Evolutionary conservation across 2,888 invertebrate genomes (phyloP).

Genomic region (Prenolepis imparis): DNA sequence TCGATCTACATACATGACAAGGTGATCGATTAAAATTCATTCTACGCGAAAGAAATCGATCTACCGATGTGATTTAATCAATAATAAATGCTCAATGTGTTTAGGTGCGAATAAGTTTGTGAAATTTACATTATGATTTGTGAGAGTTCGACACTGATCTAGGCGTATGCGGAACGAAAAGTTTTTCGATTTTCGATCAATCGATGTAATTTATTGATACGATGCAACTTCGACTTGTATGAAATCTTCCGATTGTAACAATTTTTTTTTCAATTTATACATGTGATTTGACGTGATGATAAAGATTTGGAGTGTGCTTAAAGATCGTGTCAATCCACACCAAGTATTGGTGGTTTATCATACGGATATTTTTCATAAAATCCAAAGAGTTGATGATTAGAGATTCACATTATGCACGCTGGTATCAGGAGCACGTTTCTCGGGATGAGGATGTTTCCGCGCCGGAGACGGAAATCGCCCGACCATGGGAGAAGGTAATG

Average conservation of each 20-base stretch:
- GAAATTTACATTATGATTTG: slow-evolving; percentile 25
- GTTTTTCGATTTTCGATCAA: not conserved
- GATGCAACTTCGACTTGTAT: not conserved
- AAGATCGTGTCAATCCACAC: not conserved
- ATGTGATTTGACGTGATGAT: slow-evolving; percentile 9
- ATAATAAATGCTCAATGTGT: slow-evolving; percentile 9
- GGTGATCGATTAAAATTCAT: not conserved
- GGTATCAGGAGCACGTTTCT: slow-evolving; percentile 82
- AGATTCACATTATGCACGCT: slow-evolving; percentile 79
- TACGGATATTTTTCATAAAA: slow-evolving; percentile 9
- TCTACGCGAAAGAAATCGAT: not conserved
- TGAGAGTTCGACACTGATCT: not conserved
- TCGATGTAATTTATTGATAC: not conserved
- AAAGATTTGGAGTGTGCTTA: not conserved
- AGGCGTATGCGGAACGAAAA: not conserved
- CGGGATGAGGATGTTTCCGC: slow-evolving; percentile 72
- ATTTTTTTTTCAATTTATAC: not conserved
- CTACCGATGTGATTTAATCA: not conserved
- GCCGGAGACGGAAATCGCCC: slow-evolving; percentile 54
- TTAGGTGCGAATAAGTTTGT: slow-evolving; percentile 31
- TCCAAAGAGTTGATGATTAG: slow-evolving; percentile 51
- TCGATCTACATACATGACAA: slow-evolving; percentile 27
- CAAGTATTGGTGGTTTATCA: not conserved
- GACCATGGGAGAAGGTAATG: slow-evolving; percentile 69
- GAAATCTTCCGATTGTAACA: not conserved